These are phyloP conservation scores for Platorchestia sp. DNA, from an alignment of 1,140 invertebrate species.

Conservation along the genomic window DNA sequence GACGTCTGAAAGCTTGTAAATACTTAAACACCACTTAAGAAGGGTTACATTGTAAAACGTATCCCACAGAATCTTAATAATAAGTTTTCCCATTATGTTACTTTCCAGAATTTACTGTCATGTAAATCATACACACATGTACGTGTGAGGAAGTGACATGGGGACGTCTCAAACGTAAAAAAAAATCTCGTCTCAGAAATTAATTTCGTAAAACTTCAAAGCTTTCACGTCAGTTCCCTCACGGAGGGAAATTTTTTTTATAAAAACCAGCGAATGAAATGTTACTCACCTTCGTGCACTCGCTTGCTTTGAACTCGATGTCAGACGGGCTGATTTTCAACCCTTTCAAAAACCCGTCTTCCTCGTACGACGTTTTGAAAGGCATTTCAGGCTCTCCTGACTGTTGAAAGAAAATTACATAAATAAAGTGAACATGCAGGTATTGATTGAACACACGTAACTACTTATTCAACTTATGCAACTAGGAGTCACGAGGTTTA, in stretches of 20 bases:
- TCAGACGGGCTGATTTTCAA: conserved; percentile 79
- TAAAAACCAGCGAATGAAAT: not conserved
- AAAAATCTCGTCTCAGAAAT: no score
- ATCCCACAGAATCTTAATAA: no score
- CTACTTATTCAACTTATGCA: no score
- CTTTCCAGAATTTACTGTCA: no score
- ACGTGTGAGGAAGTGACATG: no score
- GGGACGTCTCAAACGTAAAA: no score
- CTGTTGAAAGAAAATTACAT: not conserved
- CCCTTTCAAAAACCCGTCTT: conserved; percentile 84
- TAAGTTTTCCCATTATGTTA: no score
- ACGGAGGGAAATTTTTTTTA: not conserved
- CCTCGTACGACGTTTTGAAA: conserved; percentile 83
- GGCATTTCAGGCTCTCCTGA: conserved; percentile 74
- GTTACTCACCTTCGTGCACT: conserved; percentile 79
- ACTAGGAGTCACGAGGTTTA: no score
- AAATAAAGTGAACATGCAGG: not conserved
- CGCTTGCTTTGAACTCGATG: conserved; percentile 83
- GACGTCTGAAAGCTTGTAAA: no score
- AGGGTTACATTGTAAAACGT: no score
- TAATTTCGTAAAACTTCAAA: not conserved
- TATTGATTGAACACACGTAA: not conserved
- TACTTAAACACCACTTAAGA: no score
- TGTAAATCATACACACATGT: no score
- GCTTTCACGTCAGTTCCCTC: not conserved